phyloP scores from a whole-genome alignment of 2,113 vertebrate genomes.

The Psittacus erithacus region DNA sequence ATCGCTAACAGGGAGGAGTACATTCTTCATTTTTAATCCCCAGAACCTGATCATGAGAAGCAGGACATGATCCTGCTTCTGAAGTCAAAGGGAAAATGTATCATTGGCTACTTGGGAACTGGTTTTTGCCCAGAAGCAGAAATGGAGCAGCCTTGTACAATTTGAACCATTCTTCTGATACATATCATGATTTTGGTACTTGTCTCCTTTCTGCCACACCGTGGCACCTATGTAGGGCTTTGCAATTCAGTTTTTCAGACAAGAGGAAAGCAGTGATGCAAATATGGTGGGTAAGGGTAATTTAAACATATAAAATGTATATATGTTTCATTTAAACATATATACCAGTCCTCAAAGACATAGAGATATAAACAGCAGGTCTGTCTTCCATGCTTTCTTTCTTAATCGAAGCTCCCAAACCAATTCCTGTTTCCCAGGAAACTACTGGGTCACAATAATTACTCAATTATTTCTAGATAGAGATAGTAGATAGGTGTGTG shows the following conservation, averaged over 20 bases:
- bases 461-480: background rate
- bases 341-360: background rate
- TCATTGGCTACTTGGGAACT: background rate
- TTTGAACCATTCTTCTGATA: background rate
- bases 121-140: background rate
- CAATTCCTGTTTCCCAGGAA: slow-evolving; percentile 2
- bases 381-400: background rate
- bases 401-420: background rate
- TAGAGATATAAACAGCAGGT: background rate
- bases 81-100: background rate
- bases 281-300: background rate
- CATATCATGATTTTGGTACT: background rate
- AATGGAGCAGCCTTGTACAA: background rate
- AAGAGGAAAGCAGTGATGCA: background rate
- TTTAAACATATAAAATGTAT: background rate
- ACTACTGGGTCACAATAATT: background rate
- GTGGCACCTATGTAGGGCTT: background rate
- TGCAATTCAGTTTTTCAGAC: background rate
- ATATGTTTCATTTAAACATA: background rate
- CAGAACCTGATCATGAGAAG: background rate
- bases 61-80: background rate
- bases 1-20: background rate
- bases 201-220: background rate
- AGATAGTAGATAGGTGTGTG: background rate
- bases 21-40: background rate